Evolutionary conservation across 2,888 invertebrate species (phyloP).

Genomic region (Stegana nigrithorax): DNA sequence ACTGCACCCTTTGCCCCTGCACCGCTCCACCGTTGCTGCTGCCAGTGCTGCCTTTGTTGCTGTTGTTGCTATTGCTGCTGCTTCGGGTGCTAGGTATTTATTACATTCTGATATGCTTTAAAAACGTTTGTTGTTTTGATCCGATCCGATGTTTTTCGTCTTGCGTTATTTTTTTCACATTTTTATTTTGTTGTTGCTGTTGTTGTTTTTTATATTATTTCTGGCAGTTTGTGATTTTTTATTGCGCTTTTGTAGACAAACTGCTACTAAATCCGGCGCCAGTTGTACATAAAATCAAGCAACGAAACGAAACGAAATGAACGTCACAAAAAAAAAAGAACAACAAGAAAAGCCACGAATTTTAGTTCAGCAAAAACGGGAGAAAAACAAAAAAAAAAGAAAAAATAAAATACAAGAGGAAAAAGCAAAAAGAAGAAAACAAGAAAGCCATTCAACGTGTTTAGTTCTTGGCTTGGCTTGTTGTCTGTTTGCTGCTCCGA

Average conservation of each 20-base stretch:
- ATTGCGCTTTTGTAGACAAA: constrained; percentile 50
- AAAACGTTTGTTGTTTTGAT: constrained; percentile 2
- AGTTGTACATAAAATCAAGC: constrained; percentile 49
- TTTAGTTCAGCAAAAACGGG: neutral
- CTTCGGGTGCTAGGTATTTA: no score
- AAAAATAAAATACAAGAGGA: no score
- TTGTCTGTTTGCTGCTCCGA: constrained; percentile 18
- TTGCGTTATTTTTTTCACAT: neutral
- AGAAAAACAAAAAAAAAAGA: neutral
- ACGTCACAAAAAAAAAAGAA: no score
- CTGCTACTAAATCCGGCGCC: constrained; percentile 55
- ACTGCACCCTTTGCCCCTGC: no score
- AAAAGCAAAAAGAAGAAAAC: no score
- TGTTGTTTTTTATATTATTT: neutral
- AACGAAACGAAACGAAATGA: no score
- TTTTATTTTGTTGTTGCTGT: neutral
- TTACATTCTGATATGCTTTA: constrained; percentile 44
- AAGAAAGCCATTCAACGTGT: neutral
- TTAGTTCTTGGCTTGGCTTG: neutral
- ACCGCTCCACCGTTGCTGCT: no score
- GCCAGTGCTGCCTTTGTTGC: constrained; percentile 33
- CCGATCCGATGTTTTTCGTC: neutral
- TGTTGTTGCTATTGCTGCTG: constrained; percentile 35
- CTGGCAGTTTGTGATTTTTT: constrained; percentile 30
- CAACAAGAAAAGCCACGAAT: no score